These are phyloP conservation scores for Loxodonta africana DNA, from an alignment of 2,113 vertebrate species.

Conservation along the genomic window DNA sequence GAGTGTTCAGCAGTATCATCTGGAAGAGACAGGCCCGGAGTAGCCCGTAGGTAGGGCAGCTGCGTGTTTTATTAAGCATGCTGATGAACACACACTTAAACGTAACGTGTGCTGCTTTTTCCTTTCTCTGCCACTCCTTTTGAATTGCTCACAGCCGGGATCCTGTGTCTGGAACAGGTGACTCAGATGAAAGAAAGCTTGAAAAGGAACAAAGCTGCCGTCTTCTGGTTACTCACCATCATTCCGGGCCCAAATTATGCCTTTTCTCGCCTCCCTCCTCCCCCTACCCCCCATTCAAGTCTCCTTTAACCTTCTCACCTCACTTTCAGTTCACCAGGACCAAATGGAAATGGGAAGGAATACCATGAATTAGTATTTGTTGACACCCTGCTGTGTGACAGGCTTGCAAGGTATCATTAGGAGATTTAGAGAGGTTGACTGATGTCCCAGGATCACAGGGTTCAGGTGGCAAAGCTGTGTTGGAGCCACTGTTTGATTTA, in stretches of 20 bases:
- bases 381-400: neutral
- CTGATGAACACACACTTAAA: conserved; percentile 36
- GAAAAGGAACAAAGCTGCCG: conserved; percentile 65
- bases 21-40: neutral
- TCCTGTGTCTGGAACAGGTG: conserved; percentile 65
- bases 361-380: neutral
- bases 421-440: neutral
- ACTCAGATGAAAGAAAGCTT: conserved; percentile 76
- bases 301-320: neutral
- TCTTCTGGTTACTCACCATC: conserved; percentile 68
- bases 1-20: neutral
- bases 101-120: neutral
- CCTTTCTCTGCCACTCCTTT: conserved; percentile 64
- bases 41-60: conserved; percentile 63
- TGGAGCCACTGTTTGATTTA: neutral
- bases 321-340: neutral
- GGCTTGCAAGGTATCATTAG: neutral
- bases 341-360: neutral
- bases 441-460: accelerated
- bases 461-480: neutral
- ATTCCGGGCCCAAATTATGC: neutral
- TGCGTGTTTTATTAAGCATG: conserved; percentile 9
- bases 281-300: neutral
- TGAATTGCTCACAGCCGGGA: conserved; percentile 17
- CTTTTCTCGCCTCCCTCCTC: neutral